Conservation (phyloP, 2,113 vertebrate species). For the Corythoichthys intestinalis region DNA sequence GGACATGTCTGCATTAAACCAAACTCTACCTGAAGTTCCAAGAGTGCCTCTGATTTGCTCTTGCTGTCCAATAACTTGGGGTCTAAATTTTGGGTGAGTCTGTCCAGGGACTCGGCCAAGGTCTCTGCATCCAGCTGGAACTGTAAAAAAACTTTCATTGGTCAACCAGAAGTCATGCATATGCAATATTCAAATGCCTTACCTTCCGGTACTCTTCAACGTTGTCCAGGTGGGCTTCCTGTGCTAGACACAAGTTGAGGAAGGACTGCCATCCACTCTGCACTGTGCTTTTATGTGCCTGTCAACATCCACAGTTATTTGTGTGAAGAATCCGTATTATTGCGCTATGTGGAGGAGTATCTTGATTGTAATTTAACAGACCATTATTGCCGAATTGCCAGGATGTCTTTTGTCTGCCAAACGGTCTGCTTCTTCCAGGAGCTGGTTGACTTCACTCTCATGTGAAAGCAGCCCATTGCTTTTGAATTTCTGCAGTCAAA, state of each 20-base stretch:
- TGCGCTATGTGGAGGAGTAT: not conserved
- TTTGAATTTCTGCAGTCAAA: constrained; percentile 81
- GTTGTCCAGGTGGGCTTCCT: constrained; percentile 85
- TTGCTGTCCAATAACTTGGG: constrained; percentile 72
- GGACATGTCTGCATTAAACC: no score
- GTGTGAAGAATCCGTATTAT: not conserved
- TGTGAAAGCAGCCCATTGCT: constrained; percentile 77
- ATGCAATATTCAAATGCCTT: not conserved
- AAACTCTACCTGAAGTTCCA: constrained; percentile 79
- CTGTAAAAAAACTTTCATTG: constrained; percentile 50
- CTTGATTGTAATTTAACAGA: constrained; percentile 28
- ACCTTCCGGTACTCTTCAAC: constrained; percentile 86
- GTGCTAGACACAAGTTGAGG: constrained; percentile 88
- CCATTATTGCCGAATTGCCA: constrained; percentile 76
- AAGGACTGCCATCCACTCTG: constrained; percentile 89
- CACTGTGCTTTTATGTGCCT: constrained; percentile 81
- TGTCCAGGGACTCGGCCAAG: constrained; percentile 73
- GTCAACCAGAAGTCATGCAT: not conserved
- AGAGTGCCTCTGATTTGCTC: constrained; percentile 74
- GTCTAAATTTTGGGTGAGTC: constrained; percentile 76
- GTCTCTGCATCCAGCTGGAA: constrained; percentile 84
- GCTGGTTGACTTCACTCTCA: constrained; percentile 78
- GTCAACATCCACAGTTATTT: constrained; percentile 3
- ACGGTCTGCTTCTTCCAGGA: constrained; percentile 79
- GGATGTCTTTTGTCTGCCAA: constrained; percentile 81